phyloP scores from a whole-genome alignment of 2,797 vertebrate genomes.

The Falco novaeseelandiae region DNA sequence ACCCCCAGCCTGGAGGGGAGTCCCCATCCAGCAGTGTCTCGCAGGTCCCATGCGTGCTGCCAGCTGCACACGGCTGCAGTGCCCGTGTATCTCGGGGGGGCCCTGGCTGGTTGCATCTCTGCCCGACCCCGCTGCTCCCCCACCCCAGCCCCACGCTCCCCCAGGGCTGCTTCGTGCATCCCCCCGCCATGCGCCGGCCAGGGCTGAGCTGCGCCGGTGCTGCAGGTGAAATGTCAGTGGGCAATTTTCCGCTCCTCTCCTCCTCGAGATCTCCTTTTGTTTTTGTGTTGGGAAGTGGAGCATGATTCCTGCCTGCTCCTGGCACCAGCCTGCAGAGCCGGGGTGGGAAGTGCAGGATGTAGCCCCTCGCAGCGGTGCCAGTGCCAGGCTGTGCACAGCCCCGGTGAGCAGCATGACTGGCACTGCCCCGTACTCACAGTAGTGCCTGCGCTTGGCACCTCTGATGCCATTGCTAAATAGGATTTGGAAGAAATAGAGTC shows the following conservation, averaged over 20 bases:
- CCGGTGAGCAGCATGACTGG: accelerated
- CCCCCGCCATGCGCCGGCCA: accelerated
- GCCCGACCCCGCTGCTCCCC: accelerated
- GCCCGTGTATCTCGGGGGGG: accelerated
- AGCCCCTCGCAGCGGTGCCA: accelerated
- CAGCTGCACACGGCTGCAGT: accelerated
- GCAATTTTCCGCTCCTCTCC: background rate
- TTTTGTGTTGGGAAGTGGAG: background rate
- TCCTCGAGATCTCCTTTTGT: background rate
- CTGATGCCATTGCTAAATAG: background rate
- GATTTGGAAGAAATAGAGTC: background rate
- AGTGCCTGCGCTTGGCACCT: background rate
- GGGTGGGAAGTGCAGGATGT: background rate
- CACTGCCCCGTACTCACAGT: accelerated
- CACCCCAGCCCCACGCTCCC: accelerated
- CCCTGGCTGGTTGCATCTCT: accelerated
- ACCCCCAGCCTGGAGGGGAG: background rate
- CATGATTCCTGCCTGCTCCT: background rate
- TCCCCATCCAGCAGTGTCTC: accelerated
- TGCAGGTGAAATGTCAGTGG: background rate
- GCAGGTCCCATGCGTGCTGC: accelerated
- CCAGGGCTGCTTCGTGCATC: accelerated
- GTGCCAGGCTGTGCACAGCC: background rate
- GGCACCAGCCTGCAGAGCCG: background rate
- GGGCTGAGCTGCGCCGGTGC: accelerated